Base-by-base conservation (phyloP, 2,113 vertebrate species). In the Centropus unirufus region DNA sequence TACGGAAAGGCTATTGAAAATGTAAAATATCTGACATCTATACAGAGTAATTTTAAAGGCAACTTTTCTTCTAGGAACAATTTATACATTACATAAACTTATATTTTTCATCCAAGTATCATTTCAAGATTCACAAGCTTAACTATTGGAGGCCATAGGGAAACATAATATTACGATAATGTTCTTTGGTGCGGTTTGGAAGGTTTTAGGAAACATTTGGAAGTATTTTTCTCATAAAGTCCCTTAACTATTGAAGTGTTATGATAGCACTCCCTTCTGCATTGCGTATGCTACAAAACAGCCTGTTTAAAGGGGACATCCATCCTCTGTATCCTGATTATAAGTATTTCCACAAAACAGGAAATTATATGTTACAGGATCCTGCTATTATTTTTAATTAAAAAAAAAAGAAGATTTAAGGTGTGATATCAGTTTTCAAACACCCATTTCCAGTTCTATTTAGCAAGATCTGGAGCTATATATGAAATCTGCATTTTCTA, bases 151-250 rank as follows among this genome's bases (percentile, higher is more conserved):
- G 98, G 98, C 98, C 98, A 97, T 93, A 95, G 97, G 97, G 98
- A 99, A 99, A 99, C 97, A 98, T 98, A 99, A 99, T 99, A 98
- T 99, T 98, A 99, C 97, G 97, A 98, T 98, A 99, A 98, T 98
- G 97, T 98, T 98, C 98, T 99, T 99, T 99, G 98, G 98, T 99
- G 99, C 97, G 98, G 98, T 99, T 99, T 99, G 98, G 98, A 98
- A 98, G 97, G 98, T 97, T 98, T 98, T 98, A 97, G 97, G 97
- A 98, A 99, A 99, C 98, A 99, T 99, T 99, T 99, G 99, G 98
- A 99, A 99, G 98, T 98, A 97, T 99, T 99, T 99, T 99, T 98
- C 98, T 98, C 98, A 98, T 99, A 98, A 99, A 99, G 98, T 98
- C 97, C 98, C 98, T 99, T 99, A 99, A 98, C 98, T 98, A 97